phyloP scores from a whole-genome alignment of 64 coral and sea anemone species.

The Montipora capricornis region DNA sequence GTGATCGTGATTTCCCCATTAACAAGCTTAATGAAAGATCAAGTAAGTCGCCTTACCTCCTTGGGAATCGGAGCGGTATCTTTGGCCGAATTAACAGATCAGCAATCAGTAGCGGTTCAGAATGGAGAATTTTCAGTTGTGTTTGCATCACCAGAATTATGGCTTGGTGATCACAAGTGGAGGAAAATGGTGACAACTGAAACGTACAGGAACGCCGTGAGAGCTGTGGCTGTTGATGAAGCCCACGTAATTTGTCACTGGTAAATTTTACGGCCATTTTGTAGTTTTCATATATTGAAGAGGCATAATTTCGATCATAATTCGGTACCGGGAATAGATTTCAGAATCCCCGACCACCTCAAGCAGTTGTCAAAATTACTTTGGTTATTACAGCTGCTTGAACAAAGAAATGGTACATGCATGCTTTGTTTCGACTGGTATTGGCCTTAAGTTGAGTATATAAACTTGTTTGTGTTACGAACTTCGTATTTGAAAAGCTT shows the following conservation, averaged over 20 bases:
- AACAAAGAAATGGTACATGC: too few species aligned
- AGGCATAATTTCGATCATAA: background rate
- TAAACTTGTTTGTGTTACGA: too few species aligned
- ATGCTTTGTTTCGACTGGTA: too few species aligned
- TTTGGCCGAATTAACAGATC: background rate
- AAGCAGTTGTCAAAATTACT: too few species aligned
- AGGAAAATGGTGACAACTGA: constrained; percentile 11
- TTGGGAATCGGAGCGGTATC: constrained; percentile 1
- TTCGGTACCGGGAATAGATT: background rate
- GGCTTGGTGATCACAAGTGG: background rate
- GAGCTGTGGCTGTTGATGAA: constrained; percentile 17
- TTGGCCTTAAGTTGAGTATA: too few species aligned
- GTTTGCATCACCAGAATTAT: constrained; percentile 1
- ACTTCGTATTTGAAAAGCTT: too few species aligned
- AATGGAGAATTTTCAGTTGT: background rate
- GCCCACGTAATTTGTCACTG: constrained; percentile 28
- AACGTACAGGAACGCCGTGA: background rate
- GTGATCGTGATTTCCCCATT: constrained; percentile 8
- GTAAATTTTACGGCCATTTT: background rate
- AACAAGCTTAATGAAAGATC: constrained; percentile 25
- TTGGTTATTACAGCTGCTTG: too few species aligned
- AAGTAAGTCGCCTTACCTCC: background rate
- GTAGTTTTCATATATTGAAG: background rate
- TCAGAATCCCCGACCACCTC: background rate
- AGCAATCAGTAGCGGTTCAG: background rate